Evolutionary conservation across 1,140 invertebrate genomes (phyloP).

Genomic region (Bombus breviceps): DNA sequence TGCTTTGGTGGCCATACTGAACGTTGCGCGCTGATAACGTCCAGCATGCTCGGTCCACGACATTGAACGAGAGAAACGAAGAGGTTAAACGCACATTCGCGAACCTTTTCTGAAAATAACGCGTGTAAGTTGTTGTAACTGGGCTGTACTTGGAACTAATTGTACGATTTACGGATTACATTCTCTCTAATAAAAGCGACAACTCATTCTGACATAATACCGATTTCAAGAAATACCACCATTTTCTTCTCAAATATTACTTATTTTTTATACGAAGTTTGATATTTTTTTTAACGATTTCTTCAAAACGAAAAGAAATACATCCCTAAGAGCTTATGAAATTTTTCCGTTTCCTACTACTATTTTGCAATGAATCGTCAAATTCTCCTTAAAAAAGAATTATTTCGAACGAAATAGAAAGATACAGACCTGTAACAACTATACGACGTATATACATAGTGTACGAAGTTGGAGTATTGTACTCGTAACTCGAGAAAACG

Average conservation of each 20-base stretch:
- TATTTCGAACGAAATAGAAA: background rate
- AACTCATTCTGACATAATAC: no score
- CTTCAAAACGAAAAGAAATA: background rate
- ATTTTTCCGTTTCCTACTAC: background rate
- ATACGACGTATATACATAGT: background rate
- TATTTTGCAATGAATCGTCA: background rate
- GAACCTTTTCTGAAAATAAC: constrained; percentile 16
- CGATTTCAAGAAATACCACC: background rate
- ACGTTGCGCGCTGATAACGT: constrained; percentile 46
- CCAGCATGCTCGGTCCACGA: constrained; percentile 35
- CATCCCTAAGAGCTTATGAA: background rate
- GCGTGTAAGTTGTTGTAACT: background rate
- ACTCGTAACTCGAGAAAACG: background rate
- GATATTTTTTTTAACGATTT: background rate
- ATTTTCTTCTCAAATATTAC: no score
- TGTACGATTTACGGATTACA: background rate
- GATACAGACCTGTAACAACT: background rate
- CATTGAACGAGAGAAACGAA: constrained; percentile 48
- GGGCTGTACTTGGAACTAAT: background rate
- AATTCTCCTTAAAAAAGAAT: background rate
- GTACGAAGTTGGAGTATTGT: background rate
- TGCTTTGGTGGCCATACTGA: constrained; percentile 50
- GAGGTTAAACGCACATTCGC: background rate
- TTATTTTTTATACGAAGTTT: background rate
- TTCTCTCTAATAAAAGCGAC: background rate